These are phyloP conservation scores for Cataglyphis altisquamis DNA, from an alignment of 2,888 invertebrate species.

Conservation along the genomic window DNA sequence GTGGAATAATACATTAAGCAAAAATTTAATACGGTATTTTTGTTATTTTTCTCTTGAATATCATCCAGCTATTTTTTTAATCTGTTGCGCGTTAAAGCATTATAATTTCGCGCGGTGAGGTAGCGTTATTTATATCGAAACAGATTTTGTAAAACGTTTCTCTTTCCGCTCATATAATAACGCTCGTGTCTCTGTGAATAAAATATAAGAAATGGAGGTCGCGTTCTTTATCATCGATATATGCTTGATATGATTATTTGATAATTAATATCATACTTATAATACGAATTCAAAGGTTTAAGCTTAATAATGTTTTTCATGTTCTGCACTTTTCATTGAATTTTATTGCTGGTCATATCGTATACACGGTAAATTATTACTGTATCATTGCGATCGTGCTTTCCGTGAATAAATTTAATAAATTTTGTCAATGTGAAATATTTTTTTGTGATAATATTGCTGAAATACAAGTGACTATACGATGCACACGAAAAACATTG, in stretches of 20 bases:
- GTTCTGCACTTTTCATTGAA: background rate
- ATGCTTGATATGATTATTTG: background rate
- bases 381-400: background rate
- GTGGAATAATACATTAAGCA: constrained; percentile 21
- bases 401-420: constrained; percentile 2
- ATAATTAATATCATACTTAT: constrained; percentile 7
- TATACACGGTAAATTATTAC: constrained; percentile 11
- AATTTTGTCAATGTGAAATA: constrained; percentile 1
- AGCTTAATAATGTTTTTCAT: background rate
- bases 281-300: background rate
- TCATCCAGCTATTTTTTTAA: constrained; percentile 33
- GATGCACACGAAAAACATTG: background rate
- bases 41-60: constrained; percentile 13
- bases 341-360: background rate
- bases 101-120: constrained; percentile 1
- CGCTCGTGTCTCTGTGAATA: background rate
- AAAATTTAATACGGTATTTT: constrained; percentile 10
- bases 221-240: background rate
- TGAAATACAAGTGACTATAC: background rate
- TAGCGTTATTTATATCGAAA: constrained; percentile 23
- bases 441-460: constrained; percentile 17
- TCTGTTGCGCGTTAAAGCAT: constrained; percentile 27
- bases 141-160: constrained; percentile 20
- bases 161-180: background rate
- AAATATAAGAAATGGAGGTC: background rate